Conservation (phyloP, 2,797 vertebrate genomes). For the Gephyroberyx darwinii region DNA sequence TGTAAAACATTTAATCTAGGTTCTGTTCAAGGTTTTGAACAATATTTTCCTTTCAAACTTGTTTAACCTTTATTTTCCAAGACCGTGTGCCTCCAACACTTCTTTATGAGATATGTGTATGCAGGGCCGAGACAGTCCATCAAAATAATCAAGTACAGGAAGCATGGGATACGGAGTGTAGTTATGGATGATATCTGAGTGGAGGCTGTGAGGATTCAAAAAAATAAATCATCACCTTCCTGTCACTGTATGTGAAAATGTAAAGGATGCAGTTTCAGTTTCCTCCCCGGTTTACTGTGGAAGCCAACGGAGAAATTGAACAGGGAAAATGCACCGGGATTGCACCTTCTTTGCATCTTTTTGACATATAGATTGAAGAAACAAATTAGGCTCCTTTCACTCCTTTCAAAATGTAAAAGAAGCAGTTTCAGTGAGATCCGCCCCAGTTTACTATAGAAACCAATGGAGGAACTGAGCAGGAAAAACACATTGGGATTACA, state of each 20-base stretch:
- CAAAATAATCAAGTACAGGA: neutral
- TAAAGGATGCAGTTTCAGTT: conserved; percentile 1
- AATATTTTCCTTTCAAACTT: no score
- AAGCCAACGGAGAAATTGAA: neutral
- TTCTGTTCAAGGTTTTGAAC: no score
- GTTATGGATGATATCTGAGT: neutral
- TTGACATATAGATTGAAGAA: no score
- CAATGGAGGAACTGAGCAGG: neutral
- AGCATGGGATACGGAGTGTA: neutral
- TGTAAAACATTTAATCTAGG: no score
- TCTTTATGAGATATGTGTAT: no score
- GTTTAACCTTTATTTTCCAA: no score
- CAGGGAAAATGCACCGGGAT: neutral
- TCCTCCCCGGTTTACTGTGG: neutral
- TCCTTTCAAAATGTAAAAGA: conserved; percentile 5
- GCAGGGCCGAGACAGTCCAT: no score
- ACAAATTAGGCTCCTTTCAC: neutral
- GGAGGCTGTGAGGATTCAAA: neutral
- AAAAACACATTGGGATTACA: conserved; percentile 7
- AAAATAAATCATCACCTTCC: neutral
- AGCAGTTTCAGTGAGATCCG: neutral
- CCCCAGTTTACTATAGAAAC: neutral
- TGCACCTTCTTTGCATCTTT: neutral
- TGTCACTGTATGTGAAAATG: neutral
- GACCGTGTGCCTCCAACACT: no score